phyloP scores from a whole-genome alignment of 2,888 invertebrate genomes.

The Drosophila subquinaria region DNA sequence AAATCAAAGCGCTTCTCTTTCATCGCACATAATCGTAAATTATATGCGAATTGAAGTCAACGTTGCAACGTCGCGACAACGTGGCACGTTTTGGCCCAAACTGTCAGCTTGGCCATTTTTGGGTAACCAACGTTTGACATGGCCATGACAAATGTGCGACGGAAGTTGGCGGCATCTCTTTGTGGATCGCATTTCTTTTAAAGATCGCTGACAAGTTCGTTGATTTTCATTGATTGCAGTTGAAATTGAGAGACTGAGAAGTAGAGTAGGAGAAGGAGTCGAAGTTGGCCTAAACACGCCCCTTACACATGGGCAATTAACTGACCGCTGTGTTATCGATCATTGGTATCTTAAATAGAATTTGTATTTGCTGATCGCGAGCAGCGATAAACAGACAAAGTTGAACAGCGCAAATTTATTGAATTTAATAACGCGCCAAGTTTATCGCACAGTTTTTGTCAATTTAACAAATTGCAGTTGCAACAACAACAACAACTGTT shows the following conservation, averaged over 20 bases:
- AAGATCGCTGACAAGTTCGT: constrained; percentile 51
- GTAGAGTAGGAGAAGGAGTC: neutral
- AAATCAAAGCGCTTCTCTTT: constrained; percentile 68
- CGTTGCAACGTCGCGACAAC: neutral
- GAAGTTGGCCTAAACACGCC: neutral
- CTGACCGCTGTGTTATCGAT: constrained; percentile 54
- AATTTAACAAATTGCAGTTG: constrained; percentile 76
- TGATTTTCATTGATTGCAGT: constrained; percentile 66
- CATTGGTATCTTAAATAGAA: constrained; percentile 73
- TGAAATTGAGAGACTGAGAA: constrained; percentile 26
- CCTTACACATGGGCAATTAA: constrained; percentile 55
- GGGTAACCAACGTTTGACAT: constrained; percentile 54
- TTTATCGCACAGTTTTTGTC: constrained; percentile 81
- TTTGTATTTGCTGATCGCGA: constrained; percentile 78
- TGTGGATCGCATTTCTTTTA: constrained; percentile 1
- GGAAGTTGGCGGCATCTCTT: constrained; percentile 67
- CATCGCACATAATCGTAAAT: constrained; percentile 70
- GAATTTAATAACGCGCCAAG: constrained; percentile 80
- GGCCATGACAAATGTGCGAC: constrained; percentile 75
- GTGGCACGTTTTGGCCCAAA: constrained; percentile 29
- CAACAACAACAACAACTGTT: constrained; percentile 31
- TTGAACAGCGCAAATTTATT: constrained; percentile 63
- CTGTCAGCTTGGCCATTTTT: constrained; percentile 63
- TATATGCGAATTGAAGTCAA: constrained; percentile 62
- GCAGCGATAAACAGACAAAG: constrained; percentile 39